phyloP scores from a whole-genome alignment of 2,888 invertebrate species.

The Leistus spinibarbis region DNA sequence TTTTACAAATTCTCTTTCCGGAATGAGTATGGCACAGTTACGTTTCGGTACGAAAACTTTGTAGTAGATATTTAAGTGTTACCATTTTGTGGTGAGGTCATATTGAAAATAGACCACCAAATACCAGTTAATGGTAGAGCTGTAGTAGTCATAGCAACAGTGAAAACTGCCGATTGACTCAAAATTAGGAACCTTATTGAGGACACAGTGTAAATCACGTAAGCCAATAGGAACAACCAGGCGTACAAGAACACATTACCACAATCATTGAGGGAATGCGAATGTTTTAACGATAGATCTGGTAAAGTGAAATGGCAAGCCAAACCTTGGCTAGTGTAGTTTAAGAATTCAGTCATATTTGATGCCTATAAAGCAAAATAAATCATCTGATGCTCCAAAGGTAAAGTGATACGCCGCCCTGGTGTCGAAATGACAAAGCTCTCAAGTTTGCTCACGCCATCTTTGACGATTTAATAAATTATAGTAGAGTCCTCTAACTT shows the following conservation, averaged over 20 bases:
- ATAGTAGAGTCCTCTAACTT: too few relatives aligned
- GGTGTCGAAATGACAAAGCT: not conserved
- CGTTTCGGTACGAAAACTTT: not conserved
- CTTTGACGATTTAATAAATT: too few relatives aligned
- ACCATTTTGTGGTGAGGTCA: conserved; percentile 57
- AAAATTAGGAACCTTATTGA: conserved; percentile 61
- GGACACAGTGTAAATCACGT: conserved; percentile 58
- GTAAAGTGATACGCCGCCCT: not conserved
- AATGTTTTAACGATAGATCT: conserved; percentile 4
- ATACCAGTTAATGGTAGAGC: conserved; percentile 63
- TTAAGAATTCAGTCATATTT: conserved; percentile 50
- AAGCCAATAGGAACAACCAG: conserved; percentile 60
- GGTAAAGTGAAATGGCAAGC: conserved; percentile 53
- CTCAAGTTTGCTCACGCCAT: not conserved
- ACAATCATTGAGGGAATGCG: conserved; percentile 8
- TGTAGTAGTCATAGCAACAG: conserved; percentile 60
- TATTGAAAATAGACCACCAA: conserved; percentile 65
- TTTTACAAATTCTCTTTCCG: too few relatives aligned
- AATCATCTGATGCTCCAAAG: not conserved
- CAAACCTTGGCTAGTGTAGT: conserved; percentile 53
- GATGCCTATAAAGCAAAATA: conserved; percentile 44
- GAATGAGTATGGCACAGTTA: not conserved
- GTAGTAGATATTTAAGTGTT: conserved; percentile 22
- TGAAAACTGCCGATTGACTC: conserved; percentile 64
- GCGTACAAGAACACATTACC: conserved; percentile 46